Base-by-base conservation (phyloP, 2,797 vertebrate species). In the Zenarchopterus dispar region DNA sequence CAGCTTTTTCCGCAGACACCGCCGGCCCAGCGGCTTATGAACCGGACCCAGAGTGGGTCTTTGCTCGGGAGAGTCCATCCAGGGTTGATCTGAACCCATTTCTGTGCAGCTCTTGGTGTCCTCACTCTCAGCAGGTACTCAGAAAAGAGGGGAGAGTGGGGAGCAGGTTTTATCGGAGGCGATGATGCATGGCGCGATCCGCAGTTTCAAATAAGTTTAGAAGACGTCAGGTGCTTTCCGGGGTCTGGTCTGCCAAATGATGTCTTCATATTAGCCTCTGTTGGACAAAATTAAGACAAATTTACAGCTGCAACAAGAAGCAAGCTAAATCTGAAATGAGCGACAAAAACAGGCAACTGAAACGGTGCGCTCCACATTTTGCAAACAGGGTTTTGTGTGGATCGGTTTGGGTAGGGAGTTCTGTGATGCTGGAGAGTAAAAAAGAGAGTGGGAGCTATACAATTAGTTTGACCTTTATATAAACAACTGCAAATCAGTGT, bases 1-100 rank as follows among this genome's bases (percentile, higher is more conserved):
- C 80, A 98, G 87, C 93, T 96, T 99, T 93, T 93, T 96, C 82
- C 92, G 93, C 62, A 94, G 79, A 61, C 91, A 93, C 62, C 78
- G 89, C 51, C 89, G 90, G 74, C 70, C 88, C 70, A 85, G 91
- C 75, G 80, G 82, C 69, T 89, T 91, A 76, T 84, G 91, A 62
- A 68, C n/a, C 3, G 82, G 52, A 5, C 64, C 85, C 72, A 56
- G 23, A 18, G 18, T 15, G 58, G 80, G 81, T 26, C 86, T 75
- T n/a, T 48, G 73, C 70, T 75, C 76, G 15, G 16, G 58, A n/a
- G 78, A 36, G 59, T 86, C 82, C 57, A 77, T 55, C 72, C 75
- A 61, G 68, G 77, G 75, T 26, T 81, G 77, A 47, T 88, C 75
- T 56, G 85, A 83, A 81, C 61, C 84, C 91, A 92, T 93, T 61